Evolutionary conservation across 2,113 vertebrate genomes (phyloP).

Genomic region (Sinocyclocheilus maitianheensis): DNA sequence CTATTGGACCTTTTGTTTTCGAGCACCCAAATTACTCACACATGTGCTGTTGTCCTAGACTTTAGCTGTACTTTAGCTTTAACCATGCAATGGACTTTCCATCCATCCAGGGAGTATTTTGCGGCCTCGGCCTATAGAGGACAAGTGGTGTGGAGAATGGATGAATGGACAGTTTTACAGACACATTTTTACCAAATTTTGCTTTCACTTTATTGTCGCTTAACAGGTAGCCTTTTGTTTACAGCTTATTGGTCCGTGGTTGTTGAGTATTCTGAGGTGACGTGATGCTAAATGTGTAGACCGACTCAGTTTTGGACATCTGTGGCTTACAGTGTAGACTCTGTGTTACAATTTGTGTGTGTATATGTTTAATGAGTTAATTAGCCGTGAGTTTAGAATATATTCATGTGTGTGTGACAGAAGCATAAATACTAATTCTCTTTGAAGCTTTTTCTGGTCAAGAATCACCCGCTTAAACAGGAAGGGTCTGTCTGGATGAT

Average conservation of each 20-base stretch:
- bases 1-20: background rate
- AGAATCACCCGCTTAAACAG: background rate
- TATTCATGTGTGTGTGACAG: conserved; percentile 17
- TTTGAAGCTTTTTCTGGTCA: conserved; percentile 7
- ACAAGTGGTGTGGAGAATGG: too few species aligned
- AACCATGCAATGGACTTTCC: background rate
- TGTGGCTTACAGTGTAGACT: background rate
- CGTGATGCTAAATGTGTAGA: background rate
- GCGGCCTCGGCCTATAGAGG: background rate
- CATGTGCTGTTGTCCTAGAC: background rate
- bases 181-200: background rate
- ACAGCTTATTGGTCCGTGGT: background rate
- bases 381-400: conserved; percentile 6
- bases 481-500: conserved; percentile 18
- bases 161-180: background rate
- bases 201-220: background rate
- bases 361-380: conserved; percentile 9
- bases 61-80: background rate
- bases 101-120: background rate
- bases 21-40: background rate
- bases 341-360: background rate
- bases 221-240: background rate
- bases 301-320: background rate
- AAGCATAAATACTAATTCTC: conserved; percentile 8
- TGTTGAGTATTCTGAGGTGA: background rate